Evolutionary conservation across 2,888 invertebrate genomes (phyloP).

Genomic region (Cephus spinipes): DNA sequence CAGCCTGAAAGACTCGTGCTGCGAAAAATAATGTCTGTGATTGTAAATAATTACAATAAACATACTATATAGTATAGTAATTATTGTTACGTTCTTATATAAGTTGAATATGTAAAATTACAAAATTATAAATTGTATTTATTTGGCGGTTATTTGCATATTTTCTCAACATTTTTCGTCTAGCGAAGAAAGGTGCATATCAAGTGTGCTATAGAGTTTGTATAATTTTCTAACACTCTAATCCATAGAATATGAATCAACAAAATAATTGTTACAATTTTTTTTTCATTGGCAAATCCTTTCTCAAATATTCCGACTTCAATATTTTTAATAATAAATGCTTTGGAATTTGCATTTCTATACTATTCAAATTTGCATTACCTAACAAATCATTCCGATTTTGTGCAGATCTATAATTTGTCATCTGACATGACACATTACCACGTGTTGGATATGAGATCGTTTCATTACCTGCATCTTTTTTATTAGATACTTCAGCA

Average conservation of each 20-base stretch:
- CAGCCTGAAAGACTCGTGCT: slow-evolving; percentile 7
- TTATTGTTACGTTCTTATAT: no score
- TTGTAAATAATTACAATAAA: slow-evolving; percentile 3
- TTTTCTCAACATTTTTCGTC: no score
- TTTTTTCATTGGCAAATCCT: slow-evolving; percentile 29
- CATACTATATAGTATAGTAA: not conserved
- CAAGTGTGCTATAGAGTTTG: no score
- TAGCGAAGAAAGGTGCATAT: no score
- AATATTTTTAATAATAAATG: slow-evolving; percentile 35
- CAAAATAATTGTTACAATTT: not conserved
- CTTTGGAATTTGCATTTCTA: slow-evolving; percentile 25
- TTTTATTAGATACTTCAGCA: no score
- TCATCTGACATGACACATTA: not conserved
- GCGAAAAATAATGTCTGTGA: slow-evolving; percentile 13
- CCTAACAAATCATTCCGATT: slow-evolving; percentile 28
- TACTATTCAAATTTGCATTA: slow-evolving; percentile 29
- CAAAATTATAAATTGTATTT: no score
- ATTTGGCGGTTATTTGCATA: no score
- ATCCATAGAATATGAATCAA: not conserved
- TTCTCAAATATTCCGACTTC: slow-evolving; percentile 45
- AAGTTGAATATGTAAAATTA: no score
- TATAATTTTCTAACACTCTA: no score
- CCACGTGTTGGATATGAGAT: not conserved
- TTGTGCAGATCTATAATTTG: not conserved
- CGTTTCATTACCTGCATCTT: no score